Evolutionary conservation across 1,140 invertebrate genomes (phyloP).

Genomic region (Cardiocondyla obscurior): DNA sequence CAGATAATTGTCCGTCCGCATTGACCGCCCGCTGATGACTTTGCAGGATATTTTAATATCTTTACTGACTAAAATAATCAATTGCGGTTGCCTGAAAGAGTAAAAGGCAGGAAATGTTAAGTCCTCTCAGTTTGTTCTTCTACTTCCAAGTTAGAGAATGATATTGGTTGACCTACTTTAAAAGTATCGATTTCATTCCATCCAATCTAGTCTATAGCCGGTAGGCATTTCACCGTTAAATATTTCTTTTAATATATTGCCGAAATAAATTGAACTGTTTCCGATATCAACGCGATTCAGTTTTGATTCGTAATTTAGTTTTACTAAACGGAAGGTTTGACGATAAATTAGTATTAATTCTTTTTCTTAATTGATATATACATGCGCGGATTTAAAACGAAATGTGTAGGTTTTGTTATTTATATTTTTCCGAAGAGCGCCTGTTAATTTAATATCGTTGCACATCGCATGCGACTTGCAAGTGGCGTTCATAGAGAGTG

Average conservation of each 20-base stretch:
- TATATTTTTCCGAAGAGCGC: not conserved
- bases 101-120: not conserved
- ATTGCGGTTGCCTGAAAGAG: not conserved
- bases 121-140: not conserved
- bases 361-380: not conserved
- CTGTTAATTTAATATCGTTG: not conserved
- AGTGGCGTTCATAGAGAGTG: not conserved
- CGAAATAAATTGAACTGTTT: conserved; percentile 25
- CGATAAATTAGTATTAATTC: not conserved
- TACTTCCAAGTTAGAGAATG: not conserved
- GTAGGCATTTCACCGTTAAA: not conserved
- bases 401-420: not conserved
- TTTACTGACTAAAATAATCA: conserved; percentile 21
- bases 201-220: not conserved
- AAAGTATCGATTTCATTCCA: conserved; percentile 27
- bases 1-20: not conserved
- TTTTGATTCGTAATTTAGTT: not conserved
- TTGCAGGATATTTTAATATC: conserved; percentile 23
- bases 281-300: not conserved
- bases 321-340: not conserved
- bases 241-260: conserved; percentile 28
- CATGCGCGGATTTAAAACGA: not conserved
- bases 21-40: not conserved
- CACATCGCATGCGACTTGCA: not conserved
- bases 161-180: conserved; percentile 14